A percentile compares a stretch with the other conserved stretches of the same genome.
phyloP scores from a whole-genome alignment of 2,797 vertebrate species.

The Gallinago nigripennis region DNA sequence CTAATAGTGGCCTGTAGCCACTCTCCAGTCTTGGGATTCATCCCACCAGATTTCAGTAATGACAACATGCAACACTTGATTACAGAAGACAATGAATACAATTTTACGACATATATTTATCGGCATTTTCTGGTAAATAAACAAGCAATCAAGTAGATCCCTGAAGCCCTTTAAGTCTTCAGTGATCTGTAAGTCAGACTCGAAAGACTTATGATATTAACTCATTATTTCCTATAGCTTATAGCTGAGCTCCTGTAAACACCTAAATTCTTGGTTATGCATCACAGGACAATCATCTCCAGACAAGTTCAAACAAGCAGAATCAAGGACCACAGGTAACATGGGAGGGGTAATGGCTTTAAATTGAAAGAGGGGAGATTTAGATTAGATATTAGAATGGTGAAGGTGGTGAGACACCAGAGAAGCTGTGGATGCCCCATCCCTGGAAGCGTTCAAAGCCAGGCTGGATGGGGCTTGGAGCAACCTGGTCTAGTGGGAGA shows the following conservation, averaged over 20 bases:
- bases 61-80: fast-evolving
- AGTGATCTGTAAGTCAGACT: not conserved
- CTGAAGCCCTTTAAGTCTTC: not conserved
- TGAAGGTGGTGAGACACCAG: no score
- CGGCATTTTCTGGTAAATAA: not conserved
- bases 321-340: not conserved
- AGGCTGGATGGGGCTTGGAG: no score
- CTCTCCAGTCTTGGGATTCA: not conserved
- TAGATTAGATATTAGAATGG: no score
- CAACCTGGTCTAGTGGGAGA: no score
- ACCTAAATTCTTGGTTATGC: fast-evolving
- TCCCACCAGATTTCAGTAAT: not conserved
- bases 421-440: no score
- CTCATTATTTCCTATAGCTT: not conserved
- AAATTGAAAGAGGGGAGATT: no score
- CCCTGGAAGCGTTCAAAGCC: no score
- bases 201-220: not conserved
- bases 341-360: no score
- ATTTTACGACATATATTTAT: not conserved
- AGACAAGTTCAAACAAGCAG: not conserved
- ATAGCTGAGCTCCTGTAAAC: not conserved
- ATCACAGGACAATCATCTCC: not conserved
- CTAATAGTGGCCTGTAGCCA: not conserved
- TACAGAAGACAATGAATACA: not conserved
- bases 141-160: not conserved